Conservation (phyloP, 1,140 invertebrate genomes). For the Lepidostoma basale region DNA sequence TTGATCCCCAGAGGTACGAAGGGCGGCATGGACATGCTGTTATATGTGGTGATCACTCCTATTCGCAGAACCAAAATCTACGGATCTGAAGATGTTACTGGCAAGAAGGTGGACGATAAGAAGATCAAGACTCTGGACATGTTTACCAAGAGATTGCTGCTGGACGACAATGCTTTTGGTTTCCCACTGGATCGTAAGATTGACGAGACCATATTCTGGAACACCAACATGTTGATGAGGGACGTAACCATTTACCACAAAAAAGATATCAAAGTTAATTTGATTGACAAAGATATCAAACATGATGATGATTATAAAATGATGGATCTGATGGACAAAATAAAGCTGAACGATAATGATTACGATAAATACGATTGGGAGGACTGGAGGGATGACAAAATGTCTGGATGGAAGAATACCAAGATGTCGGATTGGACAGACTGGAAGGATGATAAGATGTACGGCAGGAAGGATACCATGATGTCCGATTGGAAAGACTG, state of each 20-base stretch:
- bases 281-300: neutral
- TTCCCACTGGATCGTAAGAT: constrained; percentile 73
- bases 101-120: constrained; percentile 56
- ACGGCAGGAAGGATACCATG: too few relatives aligned
- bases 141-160: constrained; percentile 49
- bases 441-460: too few relatives aligned
- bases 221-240: constrained; percentile 69
- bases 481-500: too few relatives aligned
- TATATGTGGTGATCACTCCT: constrained; percentile 70
- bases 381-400: too few relatives aligned
- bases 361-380: too few relatives aligned
- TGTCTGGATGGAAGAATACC: too few relatives aligned
- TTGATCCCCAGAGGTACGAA: constrained; percentile 71
- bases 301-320: neutral
- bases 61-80: constrained; percentile 51
- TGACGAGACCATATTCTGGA: constrained; percentile 61
- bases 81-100: constrained; percentile 19
- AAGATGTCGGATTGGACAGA: too few relatives aligned
- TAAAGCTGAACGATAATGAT: too few relatives aligned
- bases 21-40: constrained; percentile 67
- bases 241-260: constrained; percentile 68
- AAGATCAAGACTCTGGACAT: too few relatives aligned
- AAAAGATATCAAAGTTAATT: constrained; percentile 20
- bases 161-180: constrained; percentile 59
- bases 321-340: neutral